Evolutionary conservation across 2,888 invertebrate genomes (phyloP), one percentile per base, ranked within the genome.

Genomic region (Eremobia ochroleuca): DNA sequence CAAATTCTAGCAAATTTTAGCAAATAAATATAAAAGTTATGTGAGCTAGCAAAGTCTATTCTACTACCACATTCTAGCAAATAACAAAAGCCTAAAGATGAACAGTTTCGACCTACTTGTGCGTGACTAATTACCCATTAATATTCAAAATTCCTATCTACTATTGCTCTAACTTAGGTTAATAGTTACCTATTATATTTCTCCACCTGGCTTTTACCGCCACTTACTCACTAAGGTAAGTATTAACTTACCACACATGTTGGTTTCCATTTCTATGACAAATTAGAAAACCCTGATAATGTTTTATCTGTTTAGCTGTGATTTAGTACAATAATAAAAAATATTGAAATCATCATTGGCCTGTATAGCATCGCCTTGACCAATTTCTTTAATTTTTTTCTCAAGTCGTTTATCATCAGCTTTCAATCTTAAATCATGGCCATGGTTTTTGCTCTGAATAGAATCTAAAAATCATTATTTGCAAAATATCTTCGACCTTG

Each of bases 381-480:
- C 76, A 87, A 85, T 85, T 87, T 84, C 79, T 86, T 83, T 34
- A 40, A 0, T 83, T 86, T 83, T 79, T 83, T 74, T 40, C 43
- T 72, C 13, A 18, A 68, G 64, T 69, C 15, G 40, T 69, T 79
- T 65, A 69, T 65, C 46, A 78, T 70, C 68, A 59, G 73, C 62
- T 73, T 83, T 72, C 66, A 46, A 66, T 43, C 11, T 76, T 21
- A 76, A 76, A 75, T 61, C 59, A 68, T 34, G 76, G 73, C 43
- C 79, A 61, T 65, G 28, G 86, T 86, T 86, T 86, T 78, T 83
- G 37, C 43, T 64, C 28, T 61, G 9, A 37, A 28, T 55, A 18
- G 28, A 80, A 75, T 64, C 8, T 40, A n/a, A 65, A 81, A 71
- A 49, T n/a, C 21, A 69, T 69, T 52, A 80, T 69, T 66, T 71